A percentile compares a stretch with the other conserved stretches of the same genome.
Conservation (phyloP, 2,888 invertebrate species). For the Caenorhabditis drosophilae region DNA sequence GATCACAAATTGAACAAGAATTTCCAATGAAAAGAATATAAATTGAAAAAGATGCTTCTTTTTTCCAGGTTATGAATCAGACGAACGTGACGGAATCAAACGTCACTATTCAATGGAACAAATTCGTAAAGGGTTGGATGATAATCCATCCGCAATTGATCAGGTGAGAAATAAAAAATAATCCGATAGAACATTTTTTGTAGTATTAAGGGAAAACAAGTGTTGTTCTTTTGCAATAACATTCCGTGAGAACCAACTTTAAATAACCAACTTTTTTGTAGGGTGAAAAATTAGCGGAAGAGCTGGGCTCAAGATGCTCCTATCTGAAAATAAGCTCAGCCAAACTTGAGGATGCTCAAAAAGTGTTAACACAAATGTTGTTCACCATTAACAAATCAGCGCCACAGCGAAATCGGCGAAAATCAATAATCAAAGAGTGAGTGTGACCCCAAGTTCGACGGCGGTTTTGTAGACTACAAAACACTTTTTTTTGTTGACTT, state of each 20-base stretch:
- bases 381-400: conserved; percentile 16
- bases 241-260: too few species aligned
- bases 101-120: conserved; percentile 50
- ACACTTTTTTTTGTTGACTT: too few species aligned
- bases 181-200: conserved; percentile 1
- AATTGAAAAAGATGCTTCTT: neutral
- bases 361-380: conserved; percentile 25
- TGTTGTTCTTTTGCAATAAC: too few species aligned
- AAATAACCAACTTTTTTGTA: too few species aligned
- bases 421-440: conserved; percentile 35
- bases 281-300: conserved; percentile 24
- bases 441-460: conserved; percentile 1
- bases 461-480: too few species aligned
- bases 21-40: neutral
- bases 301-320: conserved; percentile 23
- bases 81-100: conserved; percentile 40
- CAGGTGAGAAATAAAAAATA: conserved; percentile 11
- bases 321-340: conserved; percentile 23
- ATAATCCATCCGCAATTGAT: conserved; percentile 21
- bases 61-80: conserved; percentile 43
- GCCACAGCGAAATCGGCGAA: conserved; percentile 13
- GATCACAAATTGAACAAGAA: neutral
- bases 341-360: conserved; percentile 8
- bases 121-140: conserved; percentile 39
- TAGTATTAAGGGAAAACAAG: too few species aligned